These are phyloP conservation scores for Megalopta genalis DNA, from an alignment of 1,140 invertebrate genomes.

Conservation along the genomic window DNA sequence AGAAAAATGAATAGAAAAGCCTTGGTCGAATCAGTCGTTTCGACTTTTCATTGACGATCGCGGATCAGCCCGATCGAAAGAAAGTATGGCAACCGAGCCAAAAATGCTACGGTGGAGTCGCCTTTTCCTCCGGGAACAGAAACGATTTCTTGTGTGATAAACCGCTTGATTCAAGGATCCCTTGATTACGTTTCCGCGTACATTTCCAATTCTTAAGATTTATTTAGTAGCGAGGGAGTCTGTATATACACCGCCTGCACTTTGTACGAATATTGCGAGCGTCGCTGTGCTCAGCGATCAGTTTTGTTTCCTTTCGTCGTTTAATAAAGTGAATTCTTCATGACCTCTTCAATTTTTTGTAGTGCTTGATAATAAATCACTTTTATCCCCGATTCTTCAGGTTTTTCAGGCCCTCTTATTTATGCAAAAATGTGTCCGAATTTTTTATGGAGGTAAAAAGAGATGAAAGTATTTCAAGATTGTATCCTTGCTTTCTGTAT, in stretches of 20 bases:
- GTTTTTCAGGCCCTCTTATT: too few species aligned
- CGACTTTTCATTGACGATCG: slow-evolving; percentile 6
- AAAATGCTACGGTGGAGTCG: background rate
- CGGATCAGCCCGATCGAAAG: background rate
- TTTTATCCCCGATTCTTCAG: background rate
- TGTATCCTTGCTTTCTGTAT: too few species aligned
- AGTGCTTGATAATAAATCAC: background rate
- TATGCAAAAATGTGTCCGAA: too few species aligned
- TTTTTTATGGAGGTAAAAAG: too few species aligned
- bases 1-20: background rate
- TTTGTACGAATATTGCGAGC: slow-evolving; percentile 56
- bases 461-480: too few species aligned
- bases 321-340: slow-evolving; percentile 50
- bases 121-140: background rate
- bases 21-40: background rate
- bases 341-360: slow-evolving; percentile 19
- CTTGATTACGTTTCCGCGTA: slow-evolving; percentile 50
- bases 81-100: background rate
- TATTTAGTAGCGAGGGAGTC: slow-evolving; percentile 36
- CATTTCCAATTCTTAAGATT: slow-evolving; percentile 53
- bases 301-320: slow-evolving; percentile 40
- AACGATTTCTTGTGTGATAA: slow-evolving; percentile 50
- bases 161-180: slow-evolving; percentile 47
- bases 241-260: slow-evolving; percentile 61
- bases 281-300: slow-evolving; percentile 35